A percentile compares a stretch with the other conserved stretches of the same genome.
phyloP scores from a whole-genome alignment of 2,113 vertebrate genomes.

The Brachyhypopomus gauderio region DNA sequence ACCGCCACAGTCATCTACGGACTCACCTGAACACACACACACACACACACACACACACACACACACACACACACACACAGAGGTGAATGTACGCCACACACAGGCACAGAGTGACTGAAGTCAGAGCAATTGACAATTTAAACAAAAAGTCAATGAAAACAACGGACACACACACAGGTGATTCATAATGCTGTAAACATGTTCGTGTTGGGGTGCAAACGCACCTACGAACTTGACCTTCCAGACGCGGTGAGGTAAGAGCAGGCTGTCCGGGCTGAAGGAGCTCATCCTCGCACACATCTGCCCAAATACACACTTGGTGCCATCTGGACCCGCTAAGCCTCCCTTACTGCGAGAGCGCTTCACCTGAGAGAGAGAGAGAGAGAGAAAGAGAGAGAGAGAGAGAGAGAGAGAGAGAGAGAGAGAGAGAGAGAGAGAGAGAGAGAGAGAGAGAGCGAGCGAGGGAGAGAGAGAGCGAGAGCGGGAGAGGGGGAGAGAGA shows the following conservation, averaged over 20 bases:
- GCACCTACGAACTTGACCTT: conserved; percentile 99
- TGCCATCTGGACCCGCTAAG: conserved; percentile 94
- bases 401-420: not conserved
- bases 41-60: too few species aligned
- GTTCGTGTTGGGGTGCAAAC: conserved; percentile 32
- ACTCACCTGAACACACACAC: conserved; percentile 82
- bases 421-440: too few species aligned
- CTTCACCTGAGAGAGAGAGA: conserved; percentile 81
- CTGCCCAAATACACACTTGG: conserved; percentile 98
- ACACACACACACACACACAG: conserved; percentile 59
- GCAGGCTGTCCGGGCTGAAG: conserved; percentile 93
- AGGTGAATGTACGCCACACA: not conserved
- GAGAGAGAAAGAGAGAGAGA: not conserved
- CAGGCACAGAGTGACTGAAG: not conserved
- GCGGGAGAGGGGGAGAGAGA: too few species aligned
- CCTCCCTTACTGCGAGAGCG: conserved; percentile 99
- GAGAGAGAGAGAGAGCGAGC: not conserved
- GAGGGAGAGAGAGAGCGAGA: not conserved
- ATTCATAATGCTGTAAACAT: not conserved
- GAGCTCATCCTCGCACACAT: conserved; percentile 99
- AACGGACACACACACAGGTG: not conserved
- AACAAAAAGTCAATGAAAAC: not conserved
- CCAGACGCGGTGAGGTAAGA: conserved; percentile 97
- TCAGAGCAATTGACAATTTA: too few species aligned
- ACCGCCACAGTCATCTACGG: conserved; percentile 96